Conservation (phyloP, 2,888 invertebrate species). For the Lithosia quadra region DNA sequence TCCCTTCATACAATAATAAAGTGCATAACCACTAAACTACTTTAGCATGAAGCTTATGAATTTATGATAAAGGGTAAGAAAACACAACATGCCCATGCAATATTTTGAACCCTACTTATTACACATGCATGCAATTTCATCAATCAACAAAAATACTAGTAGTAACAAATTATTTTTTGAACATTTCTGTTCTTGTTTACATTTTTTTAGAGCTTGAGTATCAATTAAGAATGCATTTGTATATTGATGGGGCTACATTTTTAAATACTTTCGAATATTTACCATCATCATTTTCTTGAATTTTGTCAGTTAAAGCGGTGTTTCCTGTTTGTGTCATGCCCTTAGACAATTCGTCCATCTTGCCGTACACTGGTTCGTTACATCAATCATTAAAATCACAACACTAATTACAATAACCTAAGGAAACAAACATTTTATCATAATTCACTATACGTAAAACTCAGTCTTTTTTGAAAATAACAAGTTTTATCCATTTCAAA, state of each 20-base stretch:
- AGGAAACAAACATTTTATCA: conserved; percentile 67
- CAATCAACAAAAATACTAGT: background rate
- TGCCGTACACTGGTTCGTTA: conserved; percentile 85
- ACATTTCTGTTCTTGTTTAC: conserved; percentile 40
- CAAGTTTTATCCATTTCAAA: conserved; percentile 75
- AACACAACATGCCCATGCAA: background rate
- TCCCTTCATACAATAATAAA: background rate
- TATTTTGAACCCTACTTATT: background rate
- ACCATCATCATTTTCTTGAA: conserved; percentile 82
- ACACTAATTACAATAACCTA: conserved; percentile 70
- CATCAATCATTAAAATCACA: conserved; percentile 83
- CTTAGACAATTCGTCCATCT: conserved; percentile 87
- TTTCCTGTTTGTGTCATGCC: conserved; percentile 87
- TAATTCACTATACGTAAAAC: conserved; percentile 63
- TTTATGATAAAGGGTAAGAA: background rate
- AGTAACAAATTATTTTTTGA: background rate
- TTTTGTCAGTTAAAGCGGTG: conserved; percentile 84
- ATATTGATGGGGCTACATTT: background rate
- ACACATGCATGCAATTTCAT: conserved; percentile 2
- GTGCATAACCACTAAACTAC: background rate
- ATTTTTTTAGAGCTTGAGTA: background rate
- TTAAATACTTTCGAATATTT: conserved; percentile 55
- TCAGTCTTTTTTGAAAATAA: conserved; percentile 74
- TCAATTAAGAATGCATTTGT: background rate
- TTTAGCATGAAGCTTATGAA: background rate